Base-by-base conservation (phyloP, 2,113 vertebrate species). In the Corvus moneduloides region DNA sequence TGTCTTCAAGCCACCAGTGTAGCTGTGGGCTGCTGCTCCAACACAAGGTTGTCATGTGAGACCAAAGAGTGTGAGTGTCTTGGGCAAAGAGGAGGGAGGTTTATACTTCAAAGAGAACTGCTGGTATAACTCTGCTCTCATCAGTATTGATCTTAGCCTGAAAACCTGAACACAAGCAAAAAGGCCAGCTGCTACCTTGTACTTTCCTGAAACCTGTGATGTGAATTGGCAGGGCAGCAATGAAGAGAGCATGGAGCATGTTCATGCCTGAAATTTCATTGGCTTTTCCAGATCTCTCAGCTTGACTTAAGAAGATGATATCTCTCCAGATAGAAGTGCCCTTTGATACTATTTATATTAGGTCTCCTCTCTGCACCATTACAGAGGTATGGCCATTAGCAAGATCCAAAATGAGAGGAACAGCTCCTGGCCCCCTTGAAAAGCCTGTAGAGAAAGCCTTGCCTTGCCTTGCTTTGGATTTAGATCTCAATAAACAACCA, bases 1-100 rank as follows among this genome's bases (percentile, higher is more conserved):
- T 58, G 10, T 44, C 37, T 56, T 10, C 41, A 72, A 86, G 59
- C 26, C 2, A 3, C 41, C 15, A 52, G 23, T 2, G 1, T 15
- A 54, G 49, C 44, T 2, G 2, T 28, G 33, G 61, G 21, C 21
- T 83, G 58, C 68, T 69, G 37, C 23, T 89, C 56, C 58, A 24
- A 14, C 30, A 26, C 0, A 0, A 43, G 12, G 11, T 12, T 55
- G 39, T 33, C 0, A 0, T 48, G 10, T 62, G 67, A 76, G 71
- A 52, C 55, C 6, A 1, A 48, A n/a, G 4, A 22, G 21, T 8
- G 10, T 1, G 6, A 84, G 27, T 48, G 32, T 75, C 58, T 76
- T 68, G 43, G 37, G 72, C 20, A 58, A 75, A 76, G n/a, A 59
- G 33, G 19, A 39, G 51, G 62, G 46, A 67, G 35, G 32, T 30